A percentile compares a stretch with the other conserved stretches of the same genome.
Conservation (phyloP, 2,113 vertebrate genomes). For the Tyrannus savana region DNA sequence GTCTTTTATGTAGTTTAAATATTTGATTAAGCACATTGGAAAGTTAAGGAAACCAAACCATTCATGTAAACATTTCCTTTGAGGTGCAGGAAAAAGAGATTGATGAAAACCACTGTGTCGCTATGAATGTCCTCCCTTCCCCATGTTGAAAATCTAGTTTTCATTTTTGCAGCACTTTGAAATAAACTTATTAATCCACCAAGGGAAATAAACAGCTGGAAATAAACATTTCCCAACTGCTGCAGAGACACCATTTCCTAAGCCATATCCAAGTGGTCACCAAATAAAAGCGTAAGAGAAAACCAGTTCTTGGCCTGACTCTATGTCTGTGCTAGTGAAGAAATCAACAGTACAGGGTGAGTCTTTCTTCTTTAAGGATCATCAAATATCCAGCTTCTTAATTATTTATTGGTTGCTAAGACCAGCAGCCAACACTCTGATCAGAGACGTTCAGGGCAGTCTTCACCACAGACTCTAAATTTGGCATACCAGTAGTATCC, state of each 20-base stretch:
- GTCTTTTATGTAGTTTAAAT: background rate
- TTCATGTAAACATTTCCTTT: background rate
- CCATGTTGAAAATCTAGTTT: slow-evolving; percentile 36
- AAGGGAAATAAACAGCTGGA: slow-evolving; percentile 61
- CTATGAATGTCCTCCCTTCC: background rate
- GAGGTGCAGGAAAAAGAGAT: background rate
- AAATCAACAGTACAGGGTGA: slow-evolving; percentile 35
- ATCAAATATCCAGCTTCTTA: slow-evolving; percentile 27
- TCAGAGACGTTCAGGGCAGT: background rate
- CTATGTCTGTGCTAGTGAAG: slow-evolving; percentile 37
- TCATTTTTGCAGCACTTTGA: slow-evolving; percentile 44
- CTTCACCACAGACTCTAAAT: background rate
- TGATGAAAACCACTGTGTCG: background rate
- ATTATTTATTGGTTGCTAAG: slow-evolving; percentile 42
- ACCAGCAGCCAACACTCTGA: background rate
- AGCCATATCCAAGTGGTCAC: slow-evolving; percentile 34
- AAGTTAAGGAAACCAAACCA: background rate
- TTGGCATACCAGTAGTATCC: background rate
- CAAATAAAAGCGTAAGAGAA: slow-evolving; percentile 33
- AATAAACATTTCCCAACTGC: slow-evolving; percentile 37
- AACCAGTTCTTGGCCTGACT: slow-evolving; percentile 15
- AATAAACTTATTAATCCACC: slow-evolving; percentile 52
- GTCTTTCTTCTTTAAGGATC: slow-evolving; percentile 13
- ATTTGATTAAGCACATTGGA: background rate
- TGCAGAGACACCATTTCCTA: slow-evolving; percentile 53